Evolutionary conservation across 2,888 invertebrate genomes (phyloP).

Genomic region (Leucophenga montana): DNA sequence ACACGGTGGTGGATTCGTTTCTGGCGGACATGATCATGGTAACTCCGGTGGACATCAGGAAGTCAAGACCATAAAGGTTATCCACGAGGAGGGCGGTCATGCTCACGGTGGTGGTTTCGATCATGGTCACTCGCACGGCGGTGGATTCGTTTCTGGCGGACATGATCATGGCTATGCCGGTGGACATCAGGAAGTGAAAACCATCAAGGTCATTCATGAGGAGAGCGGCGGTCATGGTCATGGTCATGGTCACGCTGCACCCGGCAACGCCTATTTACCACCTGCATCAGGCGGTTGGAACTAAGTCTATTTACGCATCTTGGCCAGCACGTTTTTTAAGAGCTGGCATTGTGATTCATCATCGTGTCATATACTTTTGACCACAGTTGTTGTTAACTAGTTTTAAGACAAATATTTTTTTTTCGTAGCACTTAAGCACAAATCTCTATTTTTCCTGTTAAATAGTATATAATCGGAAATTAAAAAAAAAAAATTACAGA

Average conservation of each 20-base stretch:
- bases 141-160: conserved; percentile 11
- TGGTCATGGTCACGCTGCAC: conserved; percentile 15
- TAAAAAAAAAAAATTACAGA: too few species aligned
- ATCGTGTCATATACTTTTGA: too few species aligned
- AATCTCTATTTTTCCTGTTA: too few species aligned
- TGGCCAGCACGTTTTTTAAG: too few species aligned
- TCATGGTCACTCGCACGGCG: conserved; percentile 14
- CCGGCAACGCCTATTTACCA: conserved; percentile 6
- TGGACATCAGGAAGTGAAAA: conserved; percentile 37
- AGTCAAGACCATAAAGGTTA: conserved; percentile 43
- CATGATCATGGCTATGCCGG: conserved; percentile 33
- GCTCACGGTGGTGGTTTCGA: conserved; percentile 37
- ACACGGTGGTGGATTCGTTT: conserved; percentile 16
- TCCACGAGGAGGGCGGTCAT: conserved; percentile 41
- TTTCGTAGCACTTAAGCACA: too few species aligned
- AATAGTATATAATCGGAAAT: too few species aligned
- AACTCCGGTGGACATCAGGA: conserved; percentile 32
- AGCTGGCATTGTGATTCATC: too few species aligned
- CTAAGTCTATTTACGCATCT: not conserved
- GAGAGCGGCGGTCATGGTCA: conserved; percentile 38
- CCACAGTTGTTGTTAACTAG: too few species aligned
- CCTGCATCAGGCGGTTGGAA: conserved; percentile 10
- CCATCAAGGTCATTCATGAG: conserved; percentile 43
- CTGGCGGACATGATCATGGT: conserved; percentile 32
- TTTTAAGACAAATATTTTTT: too few species aligned